Base-by-base conservation (phyloP, 2,113 vertebrate genomes). In the Nesogale talazaci region DNA sequence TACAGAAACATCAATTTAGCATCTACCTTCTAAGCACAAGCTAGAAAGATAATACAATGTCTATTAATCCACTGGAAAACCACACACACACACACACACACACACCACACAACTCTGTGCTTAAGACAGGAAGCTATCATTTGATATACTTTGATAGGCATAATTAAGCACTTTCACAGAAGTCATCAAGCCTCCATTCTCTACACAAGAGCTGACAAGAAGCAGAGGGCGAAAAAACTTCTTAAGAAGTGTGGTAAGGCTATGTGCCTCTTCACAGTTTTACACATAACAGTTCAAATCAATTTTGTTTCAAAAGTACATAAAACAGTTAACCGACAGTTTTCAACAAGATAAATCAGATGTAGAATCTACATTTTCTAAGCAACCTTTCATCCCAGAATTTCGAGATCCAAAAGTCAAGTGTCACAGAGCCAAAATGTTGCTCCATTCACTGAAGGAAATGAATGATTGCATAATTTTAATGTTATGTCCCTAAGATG, bases 271-370 rank as follows among this genome's bases (percentile, higher is more conserved):
- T 56, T 46, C 34, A 63, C 59, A 34, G 61, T 86, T 94, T 89
- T 86, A 56, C 5, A 88, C 76, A 36, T 89, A 27, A 59, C 19
- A 89, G 72, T 83, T 88, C 31, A 92, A 81, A 11, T 69, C 23
- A 83, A 90, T 79, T 40, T 59, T 56, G 65, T 83, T 93, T 86
- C 25, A 74, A 82, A 90, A 29, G 34, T 2, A 46, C 10, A 56
- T 27, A 23, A 40, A 83, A 75, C 59, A 87, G 46, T 80, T 25
- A 95, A 4, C 85, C 83, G 67, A 81, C 40, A 89, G 59, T 89
- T 88, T 90, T 91, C 91, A 96, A 93, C 52, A 85, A 90, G 72
- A 6, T 34, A 87, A 93, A 86, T 38, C 22, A 84, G 31, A 74
- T 46, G 11, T 29, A 36, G 19, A 52, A 5, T 86, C 9, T 69